A percentile compares a stretch with the other conserved stretches of the same genome.
Evolutionary conservation across 2,797 vertebrate species (phyloP).

Genomic region (Okamejei kenojei): DNA sequence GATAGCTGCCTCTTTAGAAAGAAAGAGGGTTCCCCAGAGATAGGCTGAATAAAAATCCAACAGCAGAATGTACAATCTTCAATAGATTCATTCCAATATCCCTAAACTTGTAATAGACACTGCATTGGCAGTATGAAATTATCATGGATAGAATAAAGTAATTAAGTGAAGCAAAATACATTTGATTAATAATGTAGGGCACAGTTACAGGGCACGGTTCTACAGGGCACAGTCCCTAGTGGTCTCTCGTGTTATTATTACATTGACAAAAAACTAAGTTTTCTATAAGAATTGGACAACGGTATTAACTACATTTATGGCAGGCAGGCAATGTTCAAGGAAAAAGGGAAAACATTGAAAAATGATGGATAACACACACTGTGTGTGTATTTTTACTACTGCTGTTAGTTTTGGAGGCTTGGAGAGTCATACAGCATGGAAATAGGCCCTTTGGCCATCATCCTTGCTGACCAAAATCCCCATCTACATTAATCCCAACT

Average conservation of each 20-base stretch:
- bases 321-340: not conserved
- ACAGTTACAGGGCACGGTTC: too few species aligned
- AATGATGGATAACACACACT: too few species aligned
- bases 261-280: not conserved
- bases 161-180: not conserved
- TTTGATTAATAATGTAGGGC: not conserved
- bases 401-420: not conserved
- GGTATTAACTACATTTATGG: not conserved
- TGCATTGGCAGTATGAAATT: not conserved
- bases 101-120: not conserved
- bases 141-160: not conserved
- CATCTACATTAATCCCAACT: too few species aligned
- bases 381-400: not conserved
- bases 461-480: too few species aligned
- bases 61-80: not conserved
- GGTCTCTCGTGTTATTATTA: not conserved
- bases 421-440: not conserved
- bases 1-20: not conserved
- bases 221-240: not conserved
- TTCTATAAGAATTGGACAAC: not conserved
- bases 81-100: not conserved
- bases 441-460: too few species aligned
- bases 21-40: not conserved
- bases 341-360: not conserved
- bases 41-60: not conserved